Conservation (phyloP, 2,797 vertebrate genomes). For the Graptemys geographica region DNA sequence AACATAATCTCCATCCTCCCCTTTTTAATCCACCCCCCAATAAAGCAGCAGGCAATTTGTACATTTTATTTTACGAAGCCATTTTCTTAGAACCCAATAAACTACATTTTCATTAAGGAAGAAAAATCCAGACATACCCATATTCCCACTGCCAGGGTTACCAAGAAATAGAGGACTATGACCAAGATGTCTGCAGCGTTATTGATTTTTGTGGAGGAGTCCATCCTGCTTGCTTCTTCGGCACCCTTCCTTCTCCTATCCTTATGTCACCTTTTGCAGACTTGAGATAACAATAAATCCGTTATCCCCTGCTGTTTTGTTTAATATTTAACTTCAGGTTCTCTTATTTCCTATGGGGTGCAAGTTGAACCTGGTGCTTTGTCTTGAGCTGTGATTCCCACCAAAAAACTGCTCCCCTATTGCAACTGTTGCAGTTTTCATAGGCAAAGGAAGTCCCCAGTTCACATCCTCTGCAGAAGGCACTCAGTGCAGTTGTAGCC, state of each 20-base stretch:
- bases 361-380: constrained; percentile 40
- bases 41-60: neutral
- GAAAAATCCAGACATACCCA: constrained; percentile 87
- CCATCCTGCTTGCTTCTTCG: constrained; percentile 38
- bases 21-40: neutral
- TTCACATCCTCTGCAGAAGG: constrained; percentile 29
- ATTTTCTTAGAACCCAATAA: neutral
- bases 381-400: neutral
- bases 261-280: constrained; percentile 61
- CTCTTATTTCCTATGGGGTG: constrained; percentile 48
- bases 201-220: constrained; percentile 75
- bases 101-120: neutral
- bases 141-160: constrained; percentile 93
- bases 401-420: neutral
- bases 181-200: constrained; percentile 93
- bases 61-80: neutral
- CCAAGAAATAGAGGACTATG: constrained; percentile 93
- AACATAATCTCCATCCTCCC: neutral
- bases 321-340: constrained; percentile 73
- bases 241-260: constrained; percentile 51
- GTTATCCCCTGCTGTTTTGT: constrained; percentile 30
- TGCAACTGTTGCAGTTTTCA: constrained; percentile 29
- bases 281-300: constrained; percentile 78
- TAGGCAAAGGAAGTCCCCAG: neutral
- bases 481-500: constrained; percentile 51